phyloP scores from a whole-genome alignment of 2,113 vertebrate genomes.

The Pungitius pungitius region DNA sequence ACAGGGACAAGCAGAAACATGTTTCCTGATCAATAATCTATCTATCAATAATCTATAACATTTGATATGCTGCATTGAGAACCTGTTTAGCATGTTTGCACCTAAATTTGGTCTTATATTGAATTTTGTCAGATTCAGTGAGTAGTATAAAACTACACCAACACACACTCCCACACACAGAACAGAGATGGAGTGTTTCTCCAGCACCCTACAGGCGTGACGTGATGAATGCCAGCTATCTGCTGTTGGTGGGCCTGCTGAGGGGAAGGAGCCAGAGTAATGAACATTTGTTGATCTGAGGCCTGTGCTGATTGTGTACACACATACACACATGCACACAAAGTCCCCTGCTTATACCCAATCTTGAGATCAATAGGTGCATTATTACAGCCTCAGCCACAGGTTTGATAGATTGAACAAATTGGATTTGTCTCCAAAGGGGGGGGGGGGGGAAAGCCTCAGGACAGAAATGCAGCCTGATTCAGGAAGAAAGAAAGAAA shows the following conservation, averaged over 20 bases:
- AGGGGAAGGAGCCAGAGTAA: slow-evolving; percentile 31
- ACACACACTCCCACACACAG: background rate
- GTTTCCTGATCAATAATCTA: no score
- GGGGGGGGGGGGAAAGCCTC: background rate
- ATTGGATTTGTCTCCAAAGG: slow-evolving; percentile 34
- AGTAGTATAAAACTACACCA: background rate
- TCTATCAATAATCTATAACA: no score
- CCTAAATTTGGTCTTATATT: no score
- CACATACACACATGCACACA: slow-evolving; percentile 14
- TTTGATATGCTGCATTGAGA: no score
- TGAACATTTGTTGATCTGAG: slow-evolving; percentile 38
- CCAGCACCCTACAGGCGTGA: slow-evolving; percentile 8
- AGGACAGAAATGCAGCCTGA: slow-evolving; percentile 6
- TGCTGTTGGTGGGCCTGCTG: slow-evolving; percentile 19
- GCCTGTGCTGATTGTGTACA: slow-evolving; percentile 6
- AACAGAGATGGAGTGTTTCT: slow-evolving; percentile 14
- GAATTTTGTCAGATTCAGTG: background rate
- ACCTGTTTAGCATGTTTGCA: no score
- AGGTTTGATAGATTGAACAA: slow-evolving; percentile 51
- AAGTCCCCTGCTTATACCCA: slow-evolving; percentile 13
- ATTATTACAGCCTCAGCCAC: slow-evolving; percentile 42
- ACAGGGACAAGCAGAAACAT: no score
- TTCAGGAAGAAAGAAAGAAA: slow-evolving; percentile 11
- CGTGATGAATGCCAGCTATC: slow-evolving; percentile 45
- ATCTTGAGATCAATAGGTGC: slow-evolving; percentile 46